Evolutionary conservation across 2,113 vertebrate species (phyloP).

Genomic region (Solea senegalensis): DNA sequence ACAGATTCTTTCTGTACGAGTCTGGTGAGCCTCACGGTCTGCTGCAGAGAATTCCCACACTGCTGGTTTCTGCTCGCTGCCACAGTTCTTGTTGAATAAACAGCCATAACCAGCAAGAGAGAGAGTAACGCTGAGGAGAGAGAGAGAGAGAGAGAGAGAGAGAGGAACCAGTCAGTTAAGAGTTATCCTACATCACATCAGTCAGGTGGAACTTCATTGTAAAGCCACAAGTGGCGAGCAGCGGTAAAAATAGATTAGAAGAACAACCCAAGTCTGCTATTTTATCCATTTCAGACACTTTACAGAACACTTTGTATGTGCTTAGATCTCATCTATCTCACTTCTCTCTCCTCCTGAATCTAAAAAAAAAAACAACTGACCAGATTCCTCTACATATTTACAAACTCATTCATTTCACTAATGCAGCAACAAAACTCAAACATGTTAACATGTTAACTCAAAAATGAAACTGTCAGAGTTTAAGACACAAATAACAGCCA

Average conservation of each 20-base stretch:
- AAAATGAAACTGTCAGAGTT: not conserved
- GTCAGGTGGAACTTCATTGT: constrained; percentile 28
- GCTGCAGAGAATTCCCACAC: constrained; percentile 60
- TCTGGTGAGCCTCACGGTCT: constrained; percentile 59
- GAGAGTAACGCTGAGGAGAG: constrained; percentile 69
- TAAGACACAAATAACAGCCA: too few species aligned
- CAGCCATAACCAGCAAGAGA: constrained; percentile 70
- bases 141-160: too few species aligned
- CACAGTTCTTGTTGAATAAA: constrained; percentile 54
- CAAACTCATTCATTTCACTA: not conserved
- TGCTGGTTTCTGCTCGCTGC: constrained; percentile 42
- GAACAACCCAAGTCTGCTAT: not conserved
- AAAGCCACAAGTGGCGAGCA: constrained; percentile 41
- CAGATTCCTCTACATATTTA: not conserved
- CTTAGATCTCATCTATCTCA: not conserved
- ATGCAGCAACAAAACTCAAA: constrained; percentile 1
- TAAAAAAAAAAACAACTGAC: not conserved
- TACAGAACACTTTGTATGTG: not conserved
- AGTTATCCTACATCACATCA: constrained; percentile 37
- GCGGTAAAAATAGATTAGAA: constrained; percentile 4
- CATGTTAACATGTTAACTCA: not conserved
- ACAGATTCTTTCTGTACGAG: constrained; percentile 59
- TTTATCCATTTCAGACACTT: not conserved
- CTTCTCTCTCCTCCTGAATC: not conserved
- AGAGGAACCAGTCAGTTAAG: constrained; percentile 51